A percentile compares a stretch with the other conserved stretches of the same genome.
Conservation (phyloP, 2,888 invertebrate species). For the Troides oblongomaculatus region DNA sequence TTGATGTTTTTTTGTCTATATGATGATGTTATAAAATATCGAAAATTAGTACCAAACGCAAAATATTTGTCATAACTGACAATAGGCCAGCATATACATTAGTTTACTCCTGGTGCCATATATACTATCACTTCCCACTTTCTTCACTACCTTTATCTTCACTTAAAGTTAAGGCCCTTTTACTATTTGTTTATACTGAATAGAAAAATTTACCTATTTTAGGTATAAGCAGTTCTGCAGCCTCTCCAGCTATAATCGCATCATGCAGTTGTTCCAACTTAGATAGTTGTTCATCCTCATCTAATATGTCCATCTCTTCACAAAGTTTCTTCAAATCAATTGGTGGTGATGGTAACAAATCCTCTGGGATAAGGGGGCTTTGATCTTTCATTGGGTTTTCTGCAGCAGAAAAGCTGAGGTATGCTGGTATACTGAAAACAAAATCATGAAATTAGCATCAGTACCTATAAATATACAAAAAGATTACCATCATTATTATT, state of each 20-base stretch:
- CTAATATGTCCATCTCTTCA: constrained; percentile 31
- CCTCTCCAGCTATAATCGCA: constrained; percentile 56
- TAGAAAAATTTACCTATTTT: constrained; percentile 51
- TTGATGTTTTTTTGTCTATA: too few species aligned
- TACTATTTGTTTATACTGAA: too few species aligned
- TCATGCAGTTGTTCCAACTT: constrained; percentile 51
- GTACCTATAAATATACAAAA: not conserved
- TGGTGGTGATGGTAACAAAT: constrained; percentile 53
- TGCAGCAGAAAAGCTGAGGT: constrained; percentile 53
- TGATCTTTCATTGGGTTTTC: constrained; percentile 40
- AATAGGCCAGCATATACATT: too few species aligned
- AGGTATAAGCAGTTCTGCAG: constrained; percentile 60
- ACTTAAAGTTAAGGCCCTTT: too few species aligned
- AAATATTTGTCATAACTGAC: too few species aligned
- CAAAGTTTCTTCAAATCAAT: constrained; percentile 52
- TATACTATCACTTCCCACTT: too few species aligned
- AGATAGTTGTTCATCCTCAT: constrained; percentile 34
- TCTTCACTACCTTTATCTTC: too few species aligned
- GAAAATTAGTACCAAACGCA: too few species aligned
- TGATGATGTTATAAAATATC: too few species aligned
- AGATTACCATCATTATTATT: not conserved
- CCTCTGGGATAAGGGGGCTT: constrained; percentile 60
- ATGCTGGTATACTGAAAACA: constrained; percentile 59
- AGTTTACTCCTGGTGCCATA: too few species aligned
- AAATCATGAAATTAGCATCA: not conserved